Base-by-base conservation (phyloP, 35 echinoderm and acorn worm species). In the Amphiura filiformis region DNA sequence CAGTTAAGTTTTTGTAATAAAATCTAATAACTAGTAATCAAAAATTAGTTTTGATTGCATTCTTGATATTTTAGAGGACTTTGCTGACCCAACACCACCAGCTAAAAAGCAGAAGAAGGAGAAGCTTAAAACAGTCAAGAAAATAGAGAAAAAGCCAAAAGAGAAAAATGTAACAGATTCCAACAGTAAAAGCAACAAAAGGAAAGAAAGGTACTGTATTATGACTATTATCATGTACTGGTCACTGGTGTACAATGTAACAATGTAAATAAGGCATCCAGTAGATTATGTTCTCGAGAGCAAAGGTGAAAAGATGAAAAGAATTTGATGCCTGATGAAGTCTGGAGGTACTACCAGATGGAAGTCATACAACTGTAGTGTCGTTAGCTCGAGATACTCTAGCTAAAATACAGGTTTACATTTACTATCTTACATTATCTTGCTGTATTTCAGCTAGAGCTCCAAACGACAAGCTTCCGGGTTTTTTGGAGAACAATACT, bases 41-140 rank as follows among this genome's bases (percentile, higher is more conserved):
- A 32, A 84, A 57, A 0, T 23, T 57, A 36, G 22, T 84, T 32
- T 84, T 84, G 4, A 17, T 64, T 84, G 0, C 0, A 18, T 81
- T 26, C 23, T 17, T 39, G 0, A 37, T 36, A 78, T 78, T 78
- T 38, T 37, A 92, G 90, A 79, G 35, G 90, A 92, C 52, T 92
- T 92, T 80, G 81, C 90, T 65, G 84, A 80, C 37, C 75, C 90
- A 1, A 92, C 90, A 0, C 90, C 90, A 31, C 90, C 90, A 37
- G 34, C 84, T 7, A 92, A 92, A 78, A 92, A 81, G 39, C 37
- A 34, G 0, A 92, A 87, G 37, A 39, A 37, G 38, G 90, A 87
- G 47, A 92, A 87, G 39, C 34, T 40, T 30, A 91, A 85, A 61
- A 81, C 26, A 1, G 47, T 80, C 23, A 86, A 80, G 38, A 81